Evolutionary conservation across 2,113 vertebrate genomes (phyloP).

Genomic region (Cromileptes altivelis): DNA sequence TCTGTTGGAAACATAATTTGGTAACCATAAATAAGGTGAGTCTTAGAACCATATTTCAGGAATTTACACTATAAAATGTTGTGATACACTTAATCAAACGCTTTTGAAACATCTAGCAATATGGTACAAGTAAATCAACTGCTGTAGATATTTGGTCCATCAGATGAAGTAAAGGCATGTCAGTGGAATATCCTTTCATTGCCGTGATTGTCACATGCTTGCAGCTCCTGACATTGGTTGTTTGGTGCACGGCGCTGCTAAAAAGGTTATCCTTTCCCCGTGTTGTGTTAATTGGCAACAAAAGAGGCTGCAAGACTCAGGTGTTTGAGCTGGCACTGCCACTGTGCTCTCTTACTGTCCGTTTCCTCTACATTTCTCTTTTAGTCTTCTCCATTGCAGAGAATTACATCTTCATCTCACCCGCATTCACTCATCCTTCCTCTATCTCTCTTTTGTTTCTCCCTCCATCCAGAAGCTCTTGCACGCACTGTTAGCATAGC

Average conservation of each 20-base stretch:
- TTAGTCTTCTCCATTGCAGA: constrained; percentile 21
- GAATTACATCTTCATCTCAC: constrained; percentile 30
- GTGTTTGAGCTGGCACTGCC: constrained; percentile 27
- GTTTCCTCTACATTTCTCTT: constrained; percentile 43
- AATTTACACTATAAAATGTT: background rate
- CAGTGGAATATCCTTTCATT: background rate
- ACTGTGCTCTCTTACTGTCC: constrained; percentile 26
- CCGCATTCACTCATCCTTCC: constrained; percentile 17
- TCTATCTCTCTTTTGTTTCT: constrained; percentile 48
- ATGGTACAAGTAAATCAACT: background rate
- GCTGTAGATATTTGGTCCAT: background rate
- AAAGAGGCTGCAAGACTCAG: constrained; percentile 42
- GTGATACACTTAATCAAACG: background rate
- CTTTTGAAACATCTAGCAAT: background rate
- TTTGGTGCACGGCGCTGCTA: constrained; percentile 24
- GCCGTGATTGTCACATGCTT: constrained; percentile 16
- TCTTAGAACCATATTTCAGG: background rate
- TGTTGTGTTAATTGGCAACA: constrained; percentile 80
- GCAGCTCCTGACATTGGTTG: constrained; percentile 7
- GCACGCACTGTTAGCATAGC: constrained; percentile 42
- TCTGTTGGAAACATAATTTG: background rate
- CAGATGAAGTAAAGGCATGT: background rate
- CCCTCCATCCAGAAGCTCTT: constrained; percentile 38
- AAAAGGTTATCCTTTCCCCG: constrained; percentile 62
- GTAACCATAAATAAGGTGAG: background rate